Evolutionary conservation across 2,797 vertebrate species (phyloP), one percentile per base, ranked within the genome.

Genomic region (Prionace glauca): DNA sequence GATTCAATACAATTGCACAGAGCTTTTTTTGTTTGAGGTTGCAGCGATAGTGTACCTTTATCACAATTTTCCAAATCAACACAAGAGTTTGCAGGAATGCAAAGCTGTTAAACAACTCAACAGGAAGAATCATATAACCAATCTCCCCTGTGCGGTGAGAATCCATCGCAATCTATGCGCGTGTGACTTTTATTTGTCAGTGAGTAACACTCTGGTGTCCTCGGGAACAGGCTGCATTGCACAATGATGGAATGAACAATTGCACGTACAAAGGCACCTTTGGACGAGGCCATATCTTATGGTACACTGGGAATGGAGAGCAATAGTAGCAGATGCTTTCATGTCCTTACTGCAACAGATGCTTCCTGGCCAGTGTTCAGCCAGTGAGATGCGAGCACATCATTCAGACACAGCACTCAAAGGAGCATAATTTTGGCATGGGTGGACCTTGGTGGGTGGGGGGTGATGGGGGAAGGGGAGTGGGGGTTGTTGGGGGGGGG

Each of bases 271-370:
- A 98, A 98, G 98, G 98, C 98, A 99, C 98, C 98, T 98, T 98
- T 98, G 98, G 98, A 98, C 98, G 98, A 98, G 98, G 98, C 97
- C 97, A 97, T 97, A 98, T 97, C 98, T 98, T 98, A 98, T 98
- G 97, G 98, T 97, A 97, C 97, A 98, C 98, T 98, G 98, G 98
- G 98, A 98, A 98, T 98, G 98, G 98, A 97, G 98, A 98, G 98
- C 97, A 98, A 98, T 98, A 97, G 98, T 98, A 98, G 98, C 99
- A 99, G 99, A 99, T 99, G 99, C 99, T 98, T 98, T 97, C 97
- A 98, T 97, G 97, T 69, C 96, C 97, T 96, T 96, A 95, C 96
- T 97, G 98, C 98, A 98, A 98, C 98, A 98, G 98, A 98, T 98
- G 98, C 98, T 97, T 98, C 97, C 98, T 98, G 98, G 98, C 98